Base-by-base conservation (phyloP, 1,140 invertebrate species). In the Cydia amplana region DNA sequence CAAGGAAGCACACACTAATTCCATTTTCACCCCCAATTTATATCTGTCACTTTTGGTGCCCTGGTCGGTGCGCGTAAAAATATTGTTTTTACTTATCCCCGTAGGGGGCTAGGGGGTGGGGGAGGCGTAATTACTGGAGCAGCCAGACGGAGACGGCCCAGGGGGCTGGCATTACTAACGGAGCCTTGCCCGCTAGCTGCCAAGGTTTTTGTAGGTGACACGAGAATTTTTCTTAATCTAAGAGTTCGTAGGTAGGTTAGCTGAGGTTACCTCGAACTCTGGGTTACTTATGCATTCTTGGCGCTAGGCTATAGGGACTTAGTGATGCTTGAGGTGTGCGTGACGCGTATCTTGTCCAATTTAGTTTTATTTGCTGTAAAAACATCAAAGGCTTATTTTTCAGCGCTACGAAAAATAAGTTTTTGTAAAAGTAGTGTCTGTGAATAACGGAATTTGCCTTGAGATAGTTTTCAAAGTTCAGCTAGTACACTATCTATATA, bases 71-170 rank as follows among this genome's bases (percentile, higher is more conserved):
- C 79, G 83, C 80, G 85, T 87, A 87, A 89, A 89, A 89, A 89
- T 89, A 89, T 89, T 89, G 87, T 89, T 89, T 89, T 89, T 88
- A 88, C 87, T 88, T 89, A 89, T 89, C 86, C 87, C 80, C 76
- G 72, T 51, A 70, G 81, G 83, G 81, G 80, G 63, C 16, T 36
- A 18, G 74, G 77, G 77, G 74, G 64, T 40, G 63, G 64, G 74
- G 77, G 83, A 82, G 85, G 83, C 75, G 86, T 89, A 89, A 89
- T 89, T 89, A 87, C 86, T 87, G 84, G 85, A 86, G 82, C 82
- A 83, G 82, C 83, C 79, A 85, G 85, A 78, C 82, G n/a, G 63
- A 84, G 84, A 83, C 83, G 81, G 78, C 78, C 81, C 82, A 81
- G 79, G 82, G 82, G 85, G 83, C 75, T 82, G 78, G 75, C 80